Base-by-base conservation (phyloP, 2,888 invertebrate genomes). In the Stenodera caucasica region DNA sequence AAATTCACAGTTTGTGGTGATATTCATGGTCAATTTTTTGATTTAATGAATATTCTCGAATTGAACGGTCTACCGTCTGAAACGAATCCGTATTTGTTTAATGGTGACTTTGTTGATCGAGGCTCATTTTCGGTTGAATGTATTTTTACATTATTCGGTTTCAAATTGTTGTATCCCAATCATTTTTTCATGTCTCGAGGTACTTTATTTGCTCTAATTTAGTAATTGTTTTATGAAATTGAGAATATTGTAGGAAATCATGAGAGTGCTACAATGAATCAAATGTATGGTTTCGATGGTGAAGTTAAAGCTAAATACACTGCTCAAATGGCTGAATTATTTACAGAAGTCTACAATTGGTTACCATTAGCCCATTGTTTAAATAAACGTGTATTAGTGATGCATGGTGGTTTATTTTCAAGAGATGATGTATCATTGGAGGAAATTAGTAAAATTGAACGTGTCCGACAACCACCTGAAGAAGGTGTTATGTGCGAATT, bases 121-220 rank as follows among this genome's bases (percentile, higher is more conserved):
- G 99, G 99, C 12, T 98, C 98, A 0, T 99, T 99, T 81, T 98
- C 98, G 33, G 98, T 99, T 30, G 99, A 99, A 83, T 98, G 98
- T 79, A 99, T 99, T 77, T 96, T 99, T 78, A 94, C 94, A 8
- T 83, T 99, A 66, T 96, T 99, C 80, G 94, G 96, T 65, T 98
- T 94, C 82, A 99, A 99, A 81, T 83, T 99, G 65, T 84, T 99
- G 53, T 98, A 90, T 81, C 99, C 99, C 0, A 87, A 98, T 77
- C 92, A 98, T 80, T 98, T 99, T 82, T 98, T 88, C 81, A 93
- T 99, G 92, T 94, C 98, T 0, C 86, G 99, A 87, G 99, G 97
- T 95, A 81, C 84, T 84, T 77, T 52, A 49, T 37, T n/a, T n/a
- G n/a, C n/a, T 14, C 18, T 12, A 55, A 32, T 32, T 29, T 35